Percentiles rank a stretch among this genome's conserved stretches.
Conservation (phyloP, 2,797 vertebrate genomes). For the Rousettus madagascariensis region DNA sequence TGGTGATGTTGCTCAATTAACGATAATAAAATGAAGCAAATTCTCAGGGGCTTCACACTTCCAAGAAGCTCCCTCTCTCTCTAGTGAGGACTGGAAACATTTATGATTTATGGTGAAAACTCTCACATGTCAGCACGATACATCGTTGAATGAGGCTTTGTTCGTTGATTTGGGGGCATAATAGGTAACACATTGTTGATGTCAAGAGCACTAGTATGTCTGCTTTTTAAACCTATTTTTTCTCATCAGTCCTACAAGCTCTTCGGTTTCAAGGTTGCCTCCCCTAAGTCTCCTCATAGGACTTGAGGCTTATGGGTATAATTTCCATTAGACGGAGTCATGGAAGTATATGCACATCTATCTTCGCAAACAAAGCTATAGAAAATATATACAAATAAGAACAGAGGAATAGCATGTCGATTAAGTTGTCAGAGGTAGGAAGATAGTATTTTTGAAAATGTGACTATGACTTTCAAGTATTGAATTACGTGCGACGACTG, state of each 20-base stretch:
- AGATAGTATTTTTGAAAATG: neutral
- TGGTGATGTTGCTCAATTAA: neutral
- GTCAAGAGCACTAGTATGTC: neutral
- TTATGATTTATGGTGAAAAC: neutral
- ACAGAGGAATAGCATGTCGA: neutral
- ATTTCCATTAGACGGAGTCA: neutral
- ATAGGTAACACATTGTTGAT: neutral
- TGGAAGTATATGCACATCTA: neutral
- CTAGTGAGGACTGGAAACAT: neutral
- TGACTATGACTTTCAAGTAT: neutral
- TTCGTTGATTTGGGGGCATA: neutral
- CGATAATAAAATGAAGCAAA: neutral
- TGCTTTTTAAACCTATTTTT: neutral
- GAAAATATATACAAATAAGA: neutral
- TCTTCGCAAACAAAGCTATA: neutral
- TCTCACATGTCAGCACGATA: neutral
- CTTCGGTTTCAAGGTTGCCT: neutral
- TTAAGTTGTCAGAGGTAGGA: neutral
- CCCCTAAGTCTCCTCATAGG: rapidly evolving
- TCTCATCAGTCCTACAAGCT: neutral
- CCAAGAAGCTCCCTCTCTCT: neutral
- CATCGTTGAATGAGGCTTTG: neutral
- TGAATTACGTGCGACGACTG: neutral
- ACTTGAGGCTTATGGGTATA: no score
- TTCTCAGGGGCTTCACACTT: neutral